These are phyloP conservation scores for Ophraella communa DNA, from an alignment of 2,888 invertebrate species.

Conservation along the genomic window DNA sequence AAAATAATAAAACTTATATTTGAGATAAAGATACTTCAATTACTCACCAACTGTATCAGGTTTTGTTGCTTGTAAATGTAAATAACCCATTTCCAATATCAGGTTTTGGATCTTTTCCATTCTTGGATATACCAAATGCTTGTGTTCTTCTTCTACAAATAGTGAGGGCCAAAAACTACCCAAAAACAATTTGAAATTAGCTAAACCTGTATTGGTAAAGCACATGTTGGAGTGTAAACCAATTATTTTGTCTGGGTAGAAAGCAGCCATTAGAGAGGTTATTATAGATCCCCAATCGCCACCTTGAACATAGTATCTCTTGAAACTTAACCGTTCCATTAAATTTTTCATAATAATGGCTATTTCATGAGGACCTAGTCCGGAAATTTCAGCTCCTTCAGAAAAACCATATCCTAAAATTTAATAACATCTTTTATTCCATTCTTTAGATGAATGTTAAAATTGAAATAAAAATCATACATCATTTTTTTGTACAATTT, in stretches of 20 bases:
- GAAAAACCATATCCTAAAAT: slow-evolving; percentile 50
- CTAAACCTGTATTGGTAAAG: slow-evolving; percentile 37
- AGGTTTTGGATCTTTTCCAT: slow-evolving; percentile 56
- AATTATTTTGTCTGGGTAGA: slow-evolving; percentile 68
- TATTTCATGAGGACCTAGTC: slow-evolving; percentile 65
- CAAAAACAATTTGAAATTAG: slow-evolving; percentile 34
- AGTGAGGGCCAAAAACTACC: slow-evolving; percentile 33
- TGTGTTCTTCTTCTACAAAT: slow-evolving; percentile 62
- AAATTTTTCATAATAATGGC: slow-evolving; percentile 70
- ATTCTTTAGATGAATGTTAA: too few relatives aligned
- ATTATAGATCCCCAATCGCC: slow-evolving; percentile 84
- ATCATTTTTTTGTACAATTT: too few relatives aligned
- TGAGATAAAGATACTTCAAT: background rate
- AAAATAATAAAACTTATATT: background rate
- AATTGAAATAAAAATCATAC: too few relatives aligned
- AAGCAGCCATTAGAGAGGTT: slow-evolving; percentile 66
- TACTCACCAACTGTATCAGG: slow-evolving; percentile 83
- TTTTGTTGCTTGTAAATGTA: slow-evolving; percentile 85
- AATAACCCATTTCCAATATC: slow-evolving; percentile 66
- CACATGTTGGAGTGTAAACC: slow-evolving; percentile 67
- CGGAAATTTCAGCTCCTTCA: slow-evolving; percentile 67
- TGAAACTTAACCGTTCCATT: slow-evolving; percentile 72
- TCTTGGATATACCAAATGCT: slow-evolving; percentile 64
- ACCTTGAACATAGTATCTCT: slow-evolving; percentile 75
- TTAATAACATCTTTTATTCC: background rate